Evolutionary conservation across 2,888 invertebrate species (phyloP).

Genomic region (Autographa gamma): DNA sequence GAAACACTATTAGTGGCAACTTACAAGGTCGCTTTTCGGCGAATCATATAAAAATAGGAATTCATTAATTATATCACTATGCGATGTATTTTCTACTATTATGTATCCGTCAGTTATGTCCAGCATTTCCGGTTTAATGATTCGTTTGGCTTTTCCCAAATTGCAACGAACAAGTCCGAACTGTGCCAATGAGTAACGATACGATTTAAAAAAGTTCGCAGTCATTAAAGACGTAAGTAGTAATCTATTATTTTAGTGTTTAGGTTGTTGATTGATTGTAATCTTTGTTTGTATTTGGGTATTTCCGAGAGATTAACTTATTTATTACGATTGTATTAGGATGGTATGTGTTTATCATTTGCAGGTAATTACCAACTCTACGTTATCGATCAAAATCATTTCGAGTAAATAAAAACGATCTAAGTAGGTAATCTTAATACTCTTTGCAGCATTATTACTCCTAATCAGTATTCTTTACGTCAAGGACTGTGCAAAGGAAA

Average conservation of each 20-base stretch:
- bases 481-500: too few relatives aligned
- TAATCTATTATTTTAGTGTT: neutral
- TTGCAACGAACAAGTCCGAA: slow-evolving; percentile 6
- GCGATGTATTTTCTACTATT: neutral
- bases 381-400: neutral
- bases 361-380: neutral
- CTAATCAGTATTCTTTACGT: too few relatives aligned
- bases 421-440: too few relatives aligned
- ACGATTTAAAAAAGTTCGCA: neutral
- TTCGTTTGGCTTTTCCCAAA: slow-evolving; percentile 29
- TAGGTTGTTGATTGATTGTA: slow-evolving; percentile 11
- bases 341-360: neutral
- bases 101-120: neutral
- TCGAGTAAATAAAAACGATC: neutral
- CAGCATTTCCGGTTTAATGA: slow-evolving; percentile 13
- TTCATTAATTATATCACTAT: neutral
- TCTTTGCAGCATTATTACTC: too few relatives aligned
- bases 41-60: neutral
- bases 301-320: slow-evolving; percentile 17
- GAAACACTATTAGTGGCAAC: neutral
- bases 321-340: neutral
- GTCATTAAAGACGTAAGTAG: neutral
- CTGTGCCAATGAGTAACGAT: neutral
- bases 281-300: slow-evolving; percentile 17
- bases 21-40: neutral